Conservation (phyloP, 2,797 vertebrate genomes). For the Propithecus deckenii region DNA sequence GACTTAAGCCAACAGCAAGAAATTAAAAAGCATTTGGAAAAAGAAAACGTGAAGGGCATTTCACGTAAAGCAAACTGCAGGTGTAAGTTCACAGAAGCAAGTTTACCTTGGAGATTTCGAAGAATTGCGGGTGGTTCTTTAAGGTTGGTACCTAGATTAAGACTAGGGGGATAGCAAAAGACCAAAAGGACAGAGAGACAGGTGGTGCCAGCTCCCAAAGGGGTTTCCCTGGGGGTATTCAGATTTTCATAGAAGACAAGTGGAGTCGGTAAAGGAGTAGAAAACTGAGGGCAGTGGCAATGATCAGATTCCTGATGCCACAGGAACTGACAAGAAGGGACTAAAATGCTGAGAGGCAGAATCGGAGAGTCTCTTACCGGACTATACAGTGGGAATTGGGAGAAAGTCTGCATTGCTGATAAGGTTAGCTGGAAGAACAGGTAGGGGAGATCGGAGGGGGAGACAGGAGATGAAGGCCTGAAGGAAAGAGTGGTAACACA, state of each 20-base stretch:
- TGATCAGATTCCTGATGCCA: not conserved
- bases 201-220: not conserved
- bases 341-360: not conserved
- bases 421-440: not conserved
- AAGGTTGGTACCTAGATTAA: not conserved
- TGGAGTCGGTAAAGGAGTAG: not conserved
- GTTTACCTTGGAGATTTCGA: not conserved
- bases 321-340: not conserved
- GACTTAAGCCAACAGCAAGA: not conserved
- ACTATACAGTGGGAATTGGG: accelerated
- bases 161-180: not conserved
- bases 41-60: not conserved
- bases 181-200: not conserved
- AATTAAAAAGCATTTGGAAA: not conserved
- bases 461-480: not conserved
- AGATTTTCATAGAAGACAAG: not conserved
- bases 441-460: accelerated
- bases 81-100: not conserved
- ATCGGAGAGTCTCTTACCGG: not conserved
- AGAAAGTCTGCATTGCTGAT: not conserved
- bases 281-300: not conserved
- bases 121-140: not conserved
- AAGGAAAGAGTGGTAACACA: not conserved
- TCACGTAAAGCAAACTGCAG: not conserved
- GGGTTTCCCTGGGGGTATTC: not conserved